These are phyloP conservation scores for Pyrrhosoma nymphula DNA, from an alignment of 2,888 invertebrate genomes.

Conservation along the genomic window DNA sequence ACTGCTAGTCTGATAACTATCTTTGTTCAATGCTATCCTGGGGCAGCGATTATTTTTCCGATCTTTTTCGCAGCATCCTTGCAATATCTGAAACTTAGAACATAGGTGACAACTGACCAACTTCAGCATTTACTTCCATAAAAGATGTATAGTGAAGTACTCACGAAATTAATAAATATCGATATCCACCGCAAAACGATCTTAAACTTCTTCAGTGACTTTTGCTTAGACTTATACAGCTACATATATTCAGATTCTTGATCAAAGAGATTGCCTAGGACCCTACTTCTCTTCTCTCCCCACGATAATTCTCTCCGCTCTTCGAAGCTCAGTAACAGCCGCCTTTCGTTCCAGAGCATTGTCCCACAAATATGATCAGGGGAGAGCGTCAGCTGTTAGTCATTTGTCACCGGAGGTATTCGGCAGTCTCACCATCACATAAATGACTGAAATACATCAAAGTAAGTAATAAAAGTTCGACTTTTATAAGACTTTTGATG, in stretches of 20 bases:
- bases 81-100: no score
- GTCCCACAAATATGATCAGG: conserved; percentile 38
- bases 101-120: no score
- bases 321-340: conserved; percentile 27
- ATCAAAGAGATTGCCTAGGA: neutral
- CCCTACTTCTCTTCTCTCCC: neutral
- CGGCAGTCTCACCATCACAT: conserved; percentile 2
- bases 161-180: no score
- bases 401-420: conserved; percentile 51
- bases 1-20: no score
- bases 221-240: neutral
- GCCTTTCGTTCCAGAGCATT: conserved; percentile 42
- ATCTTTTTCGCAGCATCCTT: no score
- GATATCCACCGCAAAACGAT: no score
- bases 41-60: no score
- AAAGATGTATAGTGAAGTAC: no score
- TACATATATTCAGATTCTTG: neutral
- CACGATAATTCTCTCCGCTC: neutral
- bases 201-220: neutral
- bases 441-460: neutral
- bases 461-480: no score
- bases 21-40: no score
- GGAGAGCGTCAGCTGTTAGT: conserved; percentile 57
- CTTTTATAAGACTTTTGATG: no score
- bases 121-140: no score